A percentile compares a stretch with the other conserved stretches of the same genome.
These are phyloP conservation scores for Dipodomys ordii DNA, from an alignment of 2,113 vertebrate genomes.

Conservation along the genomic window DNA sequence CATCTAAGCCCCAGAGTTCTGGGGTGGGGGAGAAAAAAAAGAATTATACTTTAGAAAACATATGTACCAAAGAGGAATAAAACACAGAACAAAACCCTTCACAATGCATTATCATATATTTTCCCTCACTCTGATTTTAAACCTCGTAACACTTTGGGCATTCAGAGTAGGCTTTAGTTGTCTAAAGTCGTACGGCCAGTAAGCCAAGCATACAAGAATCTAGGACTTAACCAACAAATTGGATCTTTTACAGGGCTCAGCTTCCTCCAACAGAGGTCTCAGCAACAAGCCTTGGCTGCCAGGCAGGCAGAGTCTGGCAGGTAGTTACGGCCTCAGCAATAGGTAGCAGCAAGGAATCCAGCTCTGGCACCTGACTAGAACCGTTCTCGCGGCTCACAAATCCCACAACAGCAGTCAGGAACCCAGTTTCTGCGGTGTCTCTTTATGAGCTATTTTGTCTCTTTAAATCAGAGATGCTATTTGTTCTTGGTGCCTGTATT, in stretches of 20 bases:
- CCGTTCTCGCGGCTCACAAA: not conserved
- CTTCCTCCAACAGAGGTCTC: not conserved
- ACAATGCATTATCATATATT: not conserved
- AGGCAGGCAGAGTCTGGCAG: too few species aligned
- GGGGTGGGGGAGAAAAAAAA: not conserved
- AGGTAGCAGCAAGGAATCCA: not conserved
- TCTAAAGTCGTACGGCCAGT: not conserved
- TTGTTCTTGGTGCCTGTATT: not conserved
- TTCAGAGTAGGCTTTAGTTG: not conserved
- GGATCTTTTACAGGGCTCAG: not conserved
- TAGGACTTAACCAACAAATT: not conserved
- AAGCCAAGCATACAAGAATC: not conserved
- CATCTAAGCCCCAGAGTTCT: too few species aligned
- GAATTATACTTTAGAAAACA: slow-evolving; percentile 19
- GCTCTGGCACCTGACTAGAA: not conserved
- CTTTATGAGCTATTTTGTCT: not conserved
- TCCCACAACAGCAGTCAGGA: not conserved
- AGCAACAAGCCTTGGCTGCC: not conserved
- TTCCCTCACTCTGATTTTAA: slow-evolving; percentile 18
- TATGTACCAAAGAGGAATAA: not conserved
- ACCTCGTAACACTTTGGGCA: not conserved
- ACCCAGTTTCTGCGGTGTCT: not conserved
- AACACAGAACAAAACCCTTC: not conserved
- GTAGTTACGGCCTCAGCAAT: not conserved
- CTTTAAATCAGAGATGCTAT: slow-evolving; percentile 14